phyloP scores from a whole-genome alignment of 1,140 invertebrate species.

The Zaprionus vittiger region DNA sequence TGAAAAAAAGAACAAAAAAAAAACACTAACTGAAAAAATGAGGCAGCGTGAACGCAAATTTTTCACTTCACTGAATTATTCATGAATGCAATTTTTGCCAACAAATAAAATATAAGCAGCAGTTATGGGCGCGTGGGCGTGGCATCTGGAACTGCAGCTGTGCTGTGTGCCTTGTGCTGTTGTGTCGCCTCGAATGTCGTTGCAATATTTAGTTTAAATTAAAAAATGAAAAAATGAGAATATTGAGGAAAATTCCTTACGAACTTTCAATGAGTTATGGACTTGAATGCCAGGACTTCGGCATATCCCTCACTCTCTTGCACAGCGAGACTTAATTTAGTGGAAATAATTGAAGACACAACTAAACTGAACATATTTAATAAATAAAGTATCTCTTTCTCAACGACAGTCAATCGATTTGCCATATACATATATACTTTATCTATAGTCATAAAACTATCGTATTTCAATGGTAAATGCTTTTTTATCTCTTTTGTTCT shows the following conservation, averaged over 20 bases:
- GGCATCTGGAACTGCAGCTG: constrained; percentile 36
- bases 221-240: constrained; percentile 46
- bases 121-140: constrained; percentile 19
- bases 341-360: constrained; percentile 38
- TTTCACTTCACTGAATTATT: constrained; percentile 82
- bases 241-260: constrained; percentile 41
- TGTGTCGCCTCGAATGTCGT: constrained; percentile 63
- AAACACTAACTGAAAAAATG: constrained; percentile 10
- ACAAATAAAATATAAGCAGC: constrained; percentile 81
- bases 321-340: constrained; percentile 52
- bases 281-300: constrained; percentile 41
- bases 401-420: not conserved
- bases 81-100: constrained; percentile 81
- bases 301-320: not conserved
- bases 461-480: not conserved
- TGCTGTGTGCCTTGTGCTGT: constrained; percentile 34
- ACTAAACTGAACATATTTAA: not conserved
- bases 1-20: constrained; percentile 37
- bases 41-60: constrained; percentile 59
- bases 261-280: constrained; percentile 65
- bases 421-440: not conserved
- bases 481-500: not conserved
- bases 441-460: not conserved
- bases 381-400: not conserved
- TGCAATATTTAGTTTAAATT: constrained; percentile 74